Base-by-base conservation (phyloP, 2,888 invertebrate species). In the Thereva nobilitata region DNA sequence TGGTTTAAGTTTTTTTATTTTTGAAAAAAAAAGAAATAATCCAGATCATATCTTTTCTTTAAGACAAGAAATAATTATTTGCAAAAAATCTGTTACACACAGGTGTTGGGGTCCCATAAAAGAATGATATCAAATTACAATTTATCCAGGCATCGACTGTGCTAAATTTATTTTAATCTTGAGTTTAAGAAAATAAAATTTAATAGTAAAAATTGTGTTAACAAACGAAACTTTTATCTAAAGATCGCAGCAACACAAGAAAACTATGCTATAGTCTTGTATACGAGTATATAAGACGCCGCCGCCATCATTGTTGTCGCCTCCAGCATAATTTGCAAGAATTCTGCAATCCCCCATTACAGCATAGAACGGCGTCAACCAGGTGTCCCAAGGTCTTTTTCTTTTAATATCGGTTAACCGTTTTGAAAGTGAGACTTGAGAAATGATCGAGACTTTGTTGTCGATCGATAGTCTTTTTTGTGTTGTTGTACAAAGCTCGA, bases 391-490 rank as follows among this genome's bases (percentile, higher is more conserved):
- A 64, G 64, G 64, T 53, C 64, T 54, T 47, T 47, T 47, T 47
- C 4, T 6, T 12, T 4, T 44, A 6, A 44, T 9, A 23, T 23
- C 23, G 23, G 23, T 23, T 23, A 44, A 50, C 23, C 42, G 4
- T 64, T 64, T 64, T 34, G 64, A 64, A 64, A 64, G 64, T 64
- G 54, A 64, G 55, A 64, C 55, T 40, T 41, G 41, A 49, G 41
- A 49, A 38, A n/a, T 55, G 49, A 49, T 42, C 34, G 49, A 50
- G 41, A 50, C 49, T 57, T 57, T 66, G 49, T 57, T 41, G 54
- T 42, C 34, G 37, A 41, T 41, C 23, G 38, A 2, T 23, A 1
- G n/a, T 59, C 7, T 35, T 57, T 44, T 45, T 57, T 57, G 35
- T 42, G 9, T 50, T 50, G 23, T 34, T 12, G 10, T 23, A 53